Conservation (phyloP, 1,140 invertebrate species). For the Pogonus chalceus region DNA sequence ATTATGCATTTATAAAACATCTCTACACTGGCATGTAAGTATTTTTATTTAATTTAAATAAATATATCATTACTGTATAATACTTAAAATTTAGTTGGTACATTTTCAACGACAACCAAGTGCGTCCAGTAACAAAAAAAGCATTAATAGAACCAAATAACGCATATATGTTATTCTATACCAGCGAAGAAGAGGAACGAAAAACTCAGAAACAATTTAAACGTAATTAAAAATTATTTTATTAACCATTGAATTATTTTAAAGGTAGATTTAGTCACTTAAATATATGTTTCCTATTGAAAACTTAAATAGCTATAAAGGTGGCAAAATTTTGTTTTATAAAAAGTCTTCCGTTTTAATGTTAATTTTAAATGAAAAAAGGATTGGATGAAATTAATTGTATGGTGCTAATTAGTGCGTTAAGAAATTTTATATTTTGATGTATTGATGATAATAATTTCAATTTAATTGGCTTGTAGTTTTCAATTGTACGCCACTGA, state of each 20-base stretch:
- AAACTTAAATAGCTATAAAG: too few relatives aligned
- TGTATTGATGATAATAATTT: too few relatives aligned
- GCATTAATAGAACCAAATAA: not conserved
- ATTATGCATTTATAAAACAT: not conserved
- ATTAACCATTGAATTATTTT: not conserved
- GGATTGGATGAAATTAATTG: too few relatives aligned
- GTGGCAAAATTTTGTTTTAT: too few relatives aligned
- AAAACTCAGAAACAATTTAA: not conserved
- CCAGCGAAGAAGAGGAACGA: not conserved
- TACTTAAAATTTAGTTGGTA: not conserved
- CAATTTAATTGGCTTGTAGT: too few relatives aligned
- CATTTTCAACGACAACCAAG: not conserved
- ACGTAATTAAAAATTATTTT: not conserved
- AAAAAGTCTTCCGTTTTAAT: not conserved
- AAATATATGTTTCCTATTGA: not conserved
- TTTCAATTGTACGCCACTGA: too few relatives aligned
- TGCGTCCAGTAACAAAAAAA: not conserved
- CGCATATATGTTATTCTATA: not conserved
- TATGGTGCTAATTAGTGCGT: too few relatives aligned
- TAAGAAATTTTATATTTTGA: too few relatives aligned
- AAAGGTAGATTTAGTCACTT: not conserved
- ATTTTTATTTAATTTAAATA: not conserved
- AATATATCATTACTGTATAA: not conserved
- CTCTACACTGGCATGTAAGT: not conserved
- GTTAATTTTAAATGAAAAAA: not conserved